Base-by-base conservation (phyloP, 2,888 invertebrate genomes). In the Falcaria lacertinaria region DNA sequence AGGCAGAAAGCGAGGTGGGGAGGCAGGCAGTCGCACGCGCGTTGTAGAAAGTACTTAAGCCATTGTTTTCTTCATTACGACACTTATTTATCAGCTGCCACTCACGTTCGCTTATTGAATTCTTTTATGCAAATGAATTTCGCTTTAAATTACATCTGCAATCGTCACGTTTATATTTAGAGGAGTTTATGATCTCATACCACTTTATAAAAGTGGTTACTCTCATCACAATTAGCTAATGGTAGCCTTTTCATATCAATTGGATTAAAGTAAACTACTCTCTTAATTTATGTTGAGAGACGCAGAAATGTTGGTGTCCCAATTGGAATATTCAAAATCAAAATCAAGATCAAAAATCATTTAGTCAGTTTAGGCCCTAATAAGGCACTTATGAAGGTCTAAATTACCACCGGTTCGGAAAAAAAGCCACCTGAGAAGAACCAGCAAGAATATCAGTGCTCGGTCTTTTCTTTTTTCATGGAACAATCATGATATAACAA, bases 51-150 rank as follows among this genome's bases (percentile, higher is more conserved):
- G 85, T 83, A 75, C 73, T 71, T 61, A 54, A 60, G 55, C 74
- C 69, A 84, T 87, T 87, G 84, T 86, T 81, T 85, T 79, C 82
- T 70, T 83, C 74, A 80, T 85, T 83, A 84, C 82, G 74, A 79
- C 76, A 81, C 71, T 72, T 76, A 75, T 83, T 80, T 81, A 81
- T 84, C 80, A 80, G 63, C 70, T 71, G 78, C 78, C 80, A 77
- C 61, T 71, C 55, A 62, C 64, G 69, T 64, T 69, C 60, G 53
- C 64, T 72, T 72, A 73, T 75, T 81, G 74, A 69, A 67, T 77
- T 80, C n/a, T 75, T 74, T 75, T 73, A 80, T 78, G 79, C 67
- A 75, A 81, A 81, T 81, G 47, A 56, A 59, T 52, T 60, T 56
- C 39, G 48, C 46, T 57, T 39, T 42, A 45, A 42, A 28, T 40